Evolutionary conservation across 2,113 vertebrate genomes (phyloP), one percentile per base, ranked within the genome.

Genomic region (Microcebus tavaratra): DNA sequence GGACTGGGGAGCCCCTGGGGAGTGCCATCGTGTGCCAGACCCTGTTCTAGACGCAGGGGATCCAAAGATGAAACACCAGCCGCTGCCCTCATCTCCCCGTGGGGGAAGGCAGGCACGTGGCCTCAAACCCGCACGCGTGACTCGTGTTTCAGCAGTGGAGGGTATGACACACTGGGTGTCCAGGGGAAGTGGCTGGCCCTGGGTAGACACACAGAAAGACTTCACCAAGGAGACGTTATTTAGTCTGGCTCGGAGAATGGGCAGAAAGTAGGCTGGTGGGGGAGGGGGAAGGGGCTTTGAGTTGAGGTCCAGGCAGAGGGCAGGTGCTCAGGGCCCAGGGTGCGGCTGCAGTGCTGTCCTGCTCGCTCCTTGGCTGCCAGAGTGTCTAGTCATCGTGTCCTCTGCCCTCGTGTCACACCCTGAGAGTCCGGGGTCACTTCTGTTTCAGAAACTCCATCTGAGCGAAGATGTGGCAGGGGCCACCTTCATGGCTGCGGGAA

Each of bases 401-500:
- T 2, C 53, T 6, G 11, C 3, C 23, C 61, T 39, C 23, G 0
- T 5, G 1, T 29, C n/a, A 9, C 48, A 36, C 29, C 67, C 91
- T 75, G 61, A 84, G 34, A 2, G 5, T 34, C n/a, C 57, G 21
- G 1, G 11, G 4, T 2, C 87, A 34, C 59, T 92, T 98, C 91
- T 98, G 59, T 98, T 98, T 90, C 98, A 99, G 99, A 99, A 99
- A 98, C 98, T 99, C 61, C 99, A 99, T 97, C 98, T 99, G 96
- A 99, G 99, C 39, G 99, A 99, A 98, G 99, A 99, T 95, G 99
- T 99, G 73, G 99, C 99, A 1, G 99, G 99, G 95, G 99, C 99
- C 90, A 99, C 99, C 34, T 99, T 99, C 98, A 99, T 99, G 99
- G 99, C 99, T 91, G 99, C 99, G 27, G 99, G 99, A 94, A 99